Conservation (phyloP, 2,888 invertebrate genomes). For the Cephus spinipes region DNA sequence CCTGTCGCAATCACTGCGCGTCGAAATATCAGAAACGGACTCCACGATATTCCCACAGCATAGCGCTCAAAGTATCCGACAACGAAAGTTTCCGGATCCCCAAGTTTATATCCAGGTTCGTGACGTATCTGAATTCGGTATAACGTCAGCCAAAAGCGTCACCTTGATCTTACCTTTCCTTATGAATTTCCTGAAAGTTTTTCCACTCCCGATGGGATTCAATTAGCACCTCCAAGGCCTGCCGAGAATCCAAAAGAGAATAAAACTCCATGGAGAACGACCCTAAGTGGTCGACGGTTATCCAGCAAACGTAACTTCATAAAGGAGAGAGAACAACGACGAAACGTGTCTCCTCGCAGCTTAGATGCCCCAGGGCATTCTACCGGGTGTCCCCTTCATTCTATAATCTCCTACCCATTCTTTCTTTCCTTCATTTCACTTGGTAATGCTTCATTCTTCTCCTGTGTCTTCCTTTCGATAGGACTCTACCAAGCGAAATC, state of each 20-base stretch:
- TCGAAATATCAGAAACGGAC: background rate
- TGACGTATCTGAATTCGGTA: background rate
- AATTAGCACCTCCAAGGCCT: background rate
- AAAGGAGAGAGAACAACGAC: constrained; percentile 18
- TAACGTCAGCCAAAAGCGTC: background rate
- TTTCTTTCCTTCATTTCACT: background rate
- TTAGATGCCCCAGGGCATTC: background rate
- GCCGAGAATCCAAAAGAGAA: background rate
- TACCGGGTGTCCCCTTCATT: background rate
- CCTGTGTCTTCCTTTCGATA: background rate
- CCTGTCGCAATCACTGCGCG: background rate
- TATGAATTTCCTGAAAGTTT: background rate
- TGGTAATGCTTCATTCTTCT: background rate
- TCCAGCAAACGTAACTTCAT: constrained; percentile 17
- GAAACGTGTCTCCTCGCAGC: constrained; percentile 9
- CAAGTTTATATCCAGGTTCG: background rate
- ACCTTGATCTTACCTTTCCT: background rate
- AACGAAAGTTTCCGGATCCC: background rate
- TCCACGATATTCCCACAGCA: no score
- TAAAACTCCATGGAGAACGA: background rate
- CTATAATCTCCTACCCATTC: background rate
- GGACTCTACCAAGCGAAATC: background rate
- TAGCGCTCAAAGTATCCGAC: background rate
- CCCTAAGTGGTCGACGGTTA: constrained; percentile 10
- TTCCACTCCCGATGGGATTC: background rate